Evolutionary conservation across 1,140 invertebrate species (phyloP).

Genomic region (Gonioctena quinquepunctata): DNA sequence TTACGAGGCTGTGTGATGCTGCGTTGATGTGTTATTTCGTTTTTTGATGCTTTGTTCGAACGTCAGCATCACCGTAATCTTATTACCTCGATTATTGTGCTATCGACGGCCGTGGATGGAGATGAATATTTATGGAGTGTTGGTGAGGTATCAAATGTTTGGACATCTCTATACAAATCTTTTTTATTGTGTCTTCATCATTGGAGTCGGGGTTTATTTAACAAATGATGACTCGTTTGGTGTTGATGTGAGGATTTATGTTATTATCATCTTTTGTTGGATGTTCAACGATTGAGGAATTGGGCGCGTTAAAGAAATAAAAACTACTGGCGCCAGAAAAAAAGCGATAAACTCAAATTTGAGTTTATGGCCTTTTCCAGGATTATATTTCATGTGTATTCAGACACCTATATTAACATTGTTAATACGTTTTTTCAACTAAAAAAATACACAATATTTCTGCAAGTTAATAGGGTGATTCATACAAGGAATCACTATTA

Average conservation of each 20-base stretch:
- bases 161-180: slow-evolving; percentile 5
- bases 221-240: not conserved
- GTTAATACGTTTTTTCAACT: too few relatives aligned
- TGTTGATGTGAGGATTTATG: not conserved
- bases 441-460: too few relatives aligned
- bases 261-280: not conserved
- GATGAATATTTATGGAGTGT: slow-evolving; percentile 3
- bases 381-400: too few relatives aligned
- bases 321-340: too few relatives aligned
- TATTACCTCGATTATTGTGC: slow-evolving; percentile 18
- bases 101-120: not conserved
- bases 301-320: too few relatives aligned
- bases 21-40: slow-evolving; percentile 10
- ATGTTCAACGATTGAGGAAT: too few relatives aligned
- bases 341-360: too few relatives aligned
- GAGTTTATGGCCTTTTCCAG: too few relatives aligned
- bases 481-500: too few relatives aligned
- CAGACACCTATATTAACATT: too few relatives aligned
- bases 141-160: slow-evolving; percentile 2
- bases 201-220: not conserved
- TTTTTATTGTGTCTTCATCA: not conserved
- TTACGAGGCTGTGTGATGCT: not conserved
- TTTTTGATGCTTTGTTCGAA: slow-evolving; percentile 14
- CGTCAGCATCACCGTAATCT: slow-evolving; percentile 12
- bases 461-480: too few relatives aligned